Evolutionary conservation across 1,140 invertebrate species (phyloP), one percentile per base, ranked within the genome.

Genomic region (Olivierus martensii): DNA sequence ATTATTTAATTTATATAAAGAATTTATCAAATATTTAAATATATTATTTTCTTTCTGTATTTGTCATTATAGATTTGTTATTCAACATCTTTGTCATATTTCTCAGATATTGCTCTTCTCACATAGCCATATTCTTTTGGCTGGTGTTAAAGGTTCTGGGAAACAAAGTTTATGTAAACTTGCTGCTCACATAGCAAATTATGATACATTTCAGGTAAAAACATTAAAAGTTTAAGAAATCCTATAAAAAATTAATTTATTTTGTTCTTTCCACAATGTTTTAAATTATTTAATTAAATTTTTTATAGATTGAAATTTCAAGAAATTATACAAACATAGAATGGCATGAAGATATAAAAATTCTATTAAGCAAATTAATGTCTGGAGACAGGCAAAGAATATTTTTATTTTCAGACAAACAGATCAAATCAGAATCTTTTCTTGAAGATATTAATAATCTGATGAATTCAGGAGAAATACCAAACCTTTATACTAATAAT

Each of bases 381-480:
- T 76, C 80, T 14, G 69, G 67, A 12, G 91, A 96, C 59, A 76
- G 84, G 60, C 87, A 93, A 67, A 84, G 81, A 38, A 87, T 93
- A 1, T 95, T 96, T 65, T 71, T 96, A 10, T 93, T 94, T 65
- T 82, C 83, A 44, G 88, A 93, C 65, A 81, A 80, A 12, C 65
- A 87, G 80, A 89, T 95, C 34, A 94, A 94, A 73, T 82, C 93
- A 66, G 89, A 94, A 73, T 80, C 79, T 1, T 95, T 94, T 66
- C 68, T 95, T 39, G 91, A 96, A 71, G 91, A 95, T 64, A 81
- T 96, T 1, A 93, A 84, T 64, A 95, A 94, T 69, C 77, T 97
- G 65, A 70, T 96, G 14, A 94, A 93, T 69, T 83, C 86, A 9
- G 92, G 91, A 21, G 91, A 96, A 75, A 75, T 95, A 1, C 91